Evolutionary conservation across 2,797 vertebrate species (phyloP).

Genomic region (Sebastes matsubarae): DNA sequence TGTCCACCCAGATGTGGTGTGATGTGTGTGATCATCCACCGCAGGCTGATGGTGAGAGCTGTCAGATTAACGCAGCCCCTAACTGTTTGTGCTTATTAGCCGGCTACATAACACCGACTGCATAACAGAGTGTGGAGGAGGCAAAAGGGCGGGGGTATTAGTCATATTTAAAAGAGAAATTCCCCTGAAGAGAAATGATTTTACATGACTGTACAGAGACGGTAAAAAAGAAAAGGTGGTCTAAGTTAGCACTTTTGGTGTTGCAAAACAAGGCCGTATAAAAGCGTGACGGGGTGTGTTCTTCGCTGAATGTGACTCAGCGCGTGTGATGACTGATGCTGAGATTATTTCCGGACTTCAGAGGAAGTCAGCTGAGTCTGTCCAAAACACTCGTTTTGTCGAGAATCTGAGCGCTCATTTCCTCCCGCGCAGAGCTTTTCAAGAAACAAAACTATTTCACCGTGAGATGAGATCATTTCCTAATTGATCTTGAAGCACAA

Average conservation of each 20-base stretch:
- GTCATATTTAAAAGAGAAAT: slow-evolving; percentile 33
- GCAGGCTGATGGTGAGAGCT: slow-evolving; percentile 42
- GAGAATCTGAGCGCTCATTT: slow-evolving; percentile 9
- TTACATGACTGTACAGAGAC: too few relatives aligned
- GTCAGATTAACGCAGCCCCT: slow-evolving; percentile 64
- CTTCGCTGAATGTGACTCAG: slow-evolving; percentile 19
- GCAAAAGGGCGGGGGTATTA: slow-evolving; percentile 3
- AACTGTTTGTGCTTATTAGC: slow-evolving; percentile 51
- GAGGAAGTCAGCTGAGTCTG: slow-evolving; percentile 16
- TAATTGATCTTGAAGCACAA: background rate
- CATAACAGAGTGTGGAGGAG: slow-evolving; percentile 58
- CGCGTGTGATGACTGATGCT: slow-evolving; percentile 2
- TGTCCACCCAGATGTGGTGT: slow-evolving; percentile 10
- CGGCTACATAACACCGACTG: slow-evolving; percentile 61
- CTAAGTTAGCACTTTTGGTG: background rate
- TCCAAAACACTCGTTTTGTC: slow-evolving; percentile 11
- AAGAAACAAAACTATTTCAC: background rate
- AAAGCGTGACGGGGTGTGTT: background rate
- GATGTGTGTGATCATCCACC: slow-evolving; percentile 40
- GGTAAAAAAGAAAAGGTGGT: background rate
- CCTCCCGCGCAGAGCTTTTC: background rate
- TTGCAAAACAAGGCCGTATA: background rate
- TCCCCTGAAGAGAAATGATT: slow-evolving; percentile 7
- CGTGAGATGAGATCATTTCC: background rate
- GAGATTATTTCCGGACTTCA: slow-evolving; percentile 36